Percentiles rank a stretch among this genome's conserved stretches.
Evolutionary conservation across 1,140 invertebrate species (phyloP).

Genomic region (Drosophila asahinai): DNA sequence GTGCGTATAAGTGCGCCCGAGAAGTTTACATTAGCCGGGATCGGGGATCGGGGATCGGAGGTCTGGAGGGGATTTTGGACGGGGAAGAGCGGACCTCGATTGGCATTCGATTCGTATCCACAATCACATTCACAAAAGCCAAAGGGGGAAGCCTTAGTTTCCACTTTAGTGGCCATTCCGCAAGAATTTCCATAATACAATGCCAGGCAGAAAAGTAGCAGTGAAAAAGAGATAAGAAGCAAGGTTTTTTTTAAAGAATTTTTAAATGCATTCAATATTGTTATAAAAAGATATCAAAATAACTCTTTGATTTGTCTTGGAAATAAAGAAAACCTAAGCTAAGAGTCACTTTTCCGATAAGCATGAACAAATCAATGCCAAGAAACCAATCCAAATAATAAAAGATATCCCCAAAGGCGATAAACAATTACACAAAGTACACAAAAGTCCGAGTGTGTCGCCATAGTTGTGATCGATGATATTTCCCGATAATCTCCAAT

Average conservation of each 20-base stretch:
- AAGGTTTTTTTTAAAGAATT: no score
- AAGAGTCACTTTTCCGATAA: not conserved
- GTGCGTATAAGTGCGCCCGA: constrained; percentile 32
- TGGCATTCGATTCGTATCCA: constrained; percentile 33
- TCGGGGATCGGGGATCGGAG: not conserved
- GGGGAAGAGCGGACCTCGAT: not conserved
- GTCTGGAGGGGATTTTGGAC: not conserved
- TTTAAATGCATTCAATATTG: not conserved
- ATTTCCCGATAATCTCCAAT: not conserved
- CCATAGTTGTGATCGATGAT: not conserved
- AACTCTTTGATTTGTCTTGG: not conserved
- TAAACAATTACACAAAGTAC: not conserved
- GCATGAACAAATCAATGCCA: not conserved
- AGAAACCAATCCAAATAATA: no score
- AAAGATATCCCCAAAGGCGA: no score
- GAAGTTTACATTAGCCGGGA: constrained; percentile 38
- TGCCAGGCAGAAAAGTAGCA: not conserved
- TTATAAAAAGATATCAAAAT: not conserved
- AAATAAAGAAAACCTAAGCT: not conserved
- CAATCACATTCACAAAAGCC: constrained; percentile 24
- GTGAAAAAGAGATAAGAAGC: no score
- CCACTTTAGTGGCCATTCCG: constrained; percentile 26
- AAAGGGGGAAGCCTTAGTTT: constrained; percentile 19
- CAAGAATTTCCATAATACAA: constrained; percentile 19
- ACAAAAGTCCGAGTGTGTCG: no score